A percentile compares a stretch with the other conserved stretches of the same genome.
Conservation (phyloP, 2,113 vertebrate genomes). For the Syngnathus typhle region DNA sequence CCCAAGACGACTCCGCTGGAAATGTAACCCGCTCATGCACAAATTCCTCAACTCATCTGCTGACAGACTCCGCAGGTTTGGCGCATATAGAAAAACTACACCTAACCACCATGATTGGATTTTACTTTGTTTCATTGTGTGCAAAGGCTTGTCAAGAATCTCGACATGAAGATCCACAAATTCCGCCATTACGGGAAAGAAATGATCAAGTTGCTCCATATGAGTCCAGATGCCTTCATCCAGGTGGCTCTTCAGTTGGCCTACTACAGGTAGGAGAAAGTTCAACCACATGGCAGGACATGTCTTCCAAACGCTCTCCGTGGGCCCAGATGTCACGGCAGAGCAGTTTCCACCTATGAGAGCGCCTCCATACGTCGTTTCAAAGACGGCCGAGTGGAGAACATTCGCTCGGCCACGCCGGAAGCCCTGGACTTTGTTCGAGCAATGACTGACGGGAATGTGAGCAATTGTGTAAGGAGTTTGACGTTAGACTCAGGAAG, state of each 20-base stretch:
- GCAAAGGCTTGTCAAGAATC: conserved; percentile 79
- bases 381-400: conserved; percentile 86
- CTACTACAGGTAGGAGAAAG: conserved; percentile 79
- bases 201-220: conserved; percentile 89
- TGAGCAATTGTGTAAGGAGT: conserved; percentile 64
- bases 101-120: no score
- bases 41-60: conserved; percentile 75
- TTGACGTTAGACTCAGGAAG: neutral
- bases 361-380: conserved; percentile 94
- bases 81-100: no score
- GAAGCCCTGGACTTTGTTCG: conserved; percentile 83
- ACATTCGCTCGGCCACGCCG: conserved; percentile 88
- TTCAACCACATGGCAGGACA: neutral
- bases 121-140: neutral
- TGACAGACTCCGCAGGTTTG: conserved; percentile 84
- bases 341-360: conserved; percentile 85
- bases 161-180: conserved; percentile 83
- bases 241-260: conserved; percentile 90
- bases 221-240: conserved; percentile 91
- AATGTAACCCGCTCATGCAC: conserved; percentile 84
- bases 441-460: conserved; percentile 75
- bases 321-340: conserved; percentile 74
- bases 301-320: neutral
- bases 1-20: conserved; percentile 89
- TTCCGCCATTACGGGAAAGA: conserved; percentile 87